A percentile compares a stretch with the other conserved stretches of the same genome.
Evolutionary conservation across 2,113 vertebrate species (phyloP).

Genomic region (Cinclus cinclus): DNA sequence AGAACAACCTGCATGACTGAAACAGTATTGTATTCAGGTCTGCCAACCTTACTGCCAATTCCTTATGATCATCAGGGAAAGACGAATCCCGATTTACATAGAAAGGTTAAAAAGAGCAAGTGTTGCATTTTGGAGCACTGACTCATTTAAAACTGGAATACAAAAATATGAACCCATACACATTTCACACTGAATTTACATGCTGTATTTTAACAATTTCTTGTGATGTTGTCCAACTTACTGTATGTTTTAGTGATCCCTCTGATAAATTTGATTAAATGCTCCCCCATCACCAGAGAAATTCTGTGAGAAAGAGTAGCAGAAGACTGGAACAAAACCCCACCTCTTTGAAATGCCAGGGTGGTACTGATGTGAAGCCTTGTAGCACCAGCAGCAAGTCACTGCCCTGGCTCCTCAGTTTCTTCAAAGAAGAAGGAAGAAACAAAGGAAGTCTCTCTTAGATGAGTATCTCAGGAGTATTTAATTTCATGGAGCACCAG

Average conservation of each 20-base stretch:
- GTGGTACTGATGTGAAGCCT: neutral
- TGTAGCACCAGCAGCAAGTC: neutral
- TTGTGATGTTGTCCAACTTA: constrained; percentile 69
- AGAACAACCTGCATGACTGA: neutral
- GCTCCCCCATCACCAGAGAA: neutral
- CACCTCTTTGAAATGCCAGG: neutral
- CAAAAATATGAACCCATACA: neutral
- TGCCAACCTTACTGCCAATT: neutral
- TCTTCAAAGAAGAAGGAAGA: neutral
- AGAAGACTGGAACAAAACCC: neutral
- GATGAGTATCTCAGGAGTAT: neutral
- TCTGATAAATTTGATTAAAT: constrained; percentile 76
- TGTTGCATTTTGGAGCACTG: neutral
- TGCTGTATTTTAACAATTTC: constrained; percentile 57
- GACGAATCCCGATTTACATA: neutral
- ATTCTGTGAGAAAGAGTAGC: neutral
- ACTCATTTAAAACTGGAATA: neutral
- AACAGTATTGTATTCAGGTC: neutral
- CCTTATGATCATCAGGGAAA: neutral
- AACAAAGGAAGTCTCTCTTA: neutral
- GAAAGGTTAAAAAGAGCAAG: neutral
- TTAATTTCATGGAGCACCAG: neutral
- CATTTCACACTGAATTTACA: neutral
- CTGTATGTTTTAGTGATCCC: constrained; percentile 77
- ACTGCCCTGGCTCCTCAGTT: neutral